Evolutionary conservation across 2,113 vertebrate species (phyloP).

Genomic region (Pluvianellus socialis): DNA sequence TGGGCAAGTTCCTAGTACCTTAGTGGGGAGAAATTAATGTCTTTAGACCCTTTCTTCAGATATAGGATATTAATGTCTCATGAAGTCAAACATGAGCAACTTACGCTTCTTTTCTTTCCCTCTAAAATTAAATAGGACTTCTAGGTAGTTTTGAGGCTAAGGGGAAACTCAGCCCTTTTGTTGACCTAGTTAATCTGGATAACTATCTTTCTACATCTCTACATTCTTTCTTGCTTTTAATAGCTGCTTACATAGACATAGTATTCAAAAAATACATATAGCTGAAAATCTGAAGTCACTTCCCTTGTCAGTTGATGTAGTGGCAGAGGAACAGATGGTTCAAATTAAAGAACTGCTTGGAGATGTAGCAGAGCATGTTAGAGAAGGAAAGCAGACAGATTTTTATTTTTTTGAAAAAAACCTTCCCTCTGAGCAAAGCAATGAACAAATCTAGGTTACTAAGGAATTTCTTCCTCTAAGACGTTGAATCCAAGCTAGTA

Average conservation of each 20-base stretch:
- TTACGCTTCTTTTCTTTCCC: neutral
- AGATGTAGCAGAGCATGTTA: neutral
- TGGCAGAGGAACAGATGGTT: slow-evolving; percentile 25
- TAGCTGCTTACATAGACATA: neutral
- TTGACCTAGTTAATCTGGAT: neutral
- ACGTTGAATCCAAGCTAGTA: neutral
- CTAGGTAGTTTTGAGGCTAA: neutral
- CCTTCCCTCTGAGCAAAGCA: neutral
- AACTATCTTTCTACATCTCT: neutral
- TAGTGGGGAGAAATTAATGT: neutral
- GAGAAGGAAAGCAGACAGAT: neutral
- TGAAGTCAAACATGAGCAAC: neutral
- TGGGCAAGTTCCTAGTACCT: neutral
- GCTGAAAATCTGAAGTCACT: slow-evolving; percentile 9
- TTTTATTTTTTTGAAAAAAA: neutral
- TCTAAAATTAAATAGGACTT: neutral
- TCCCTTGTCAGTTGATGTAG: neutral
- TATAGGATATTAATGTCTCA: neutral
- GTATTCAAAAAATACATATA: slow-evolving; percentile 26
- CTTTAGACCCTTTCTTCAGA: neutral
- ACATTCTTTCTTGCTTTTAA: neutral
- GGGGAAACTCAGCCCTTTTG: neutral
- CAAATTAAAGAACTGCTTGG: slow-evolving; percentile 25
- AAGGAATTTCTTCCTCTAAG: neutral
- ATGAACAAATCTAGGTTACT: neutral